A percentile compares a stretch with the other conserved stretches of the same genome.
phyloP scores from a whole-genome alignment of 1,140 invertebrate species.

The Leptonema lineaticorne region DNA sequence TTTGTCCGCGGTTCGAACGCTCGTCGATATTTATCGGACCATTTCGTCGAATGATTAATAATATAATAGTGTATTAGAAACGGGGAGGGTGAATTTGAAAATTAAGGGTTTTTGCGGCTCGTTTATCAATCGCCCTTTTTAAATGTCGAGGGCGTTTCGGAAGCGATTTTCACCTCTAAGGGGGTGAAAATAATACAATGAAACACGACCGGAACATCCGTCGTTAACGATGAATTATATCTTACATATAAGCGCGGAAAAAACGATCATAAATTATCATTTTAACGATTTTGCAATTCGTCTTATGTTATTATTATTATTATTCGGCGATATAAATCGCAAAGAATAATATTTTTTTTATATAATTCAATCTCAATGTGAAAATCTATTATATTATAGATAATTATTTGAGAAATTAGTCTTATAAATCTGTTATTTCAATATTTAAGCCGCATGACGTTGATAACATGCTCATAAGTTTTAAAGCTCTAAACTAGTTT shows the following conservation, averaged over 20 bases:
- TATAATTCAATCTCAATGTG: no score
- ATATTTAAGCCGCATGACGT: no score
- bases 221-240: background rate
- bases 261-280: background rate
- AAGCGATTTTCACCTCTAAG: constrained; percentile 1
- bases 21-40: background rate
- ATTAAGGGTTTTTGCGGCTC: background rate
- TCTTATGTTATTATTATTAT: background rate
- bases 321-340: no score
- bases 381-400: no score
- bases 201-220: constrained; percentile 7
- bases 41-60: background rate
- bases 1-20: background rate
- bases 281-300: background rate
- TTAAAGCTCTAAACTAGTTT: no score
- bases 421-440: no score
- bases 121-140: constrained; percentile 6
- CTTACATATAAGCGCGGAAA: background rate
- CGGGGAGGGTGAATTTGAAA: background rate
- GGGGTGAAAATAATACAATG: constrained; percentile 4
- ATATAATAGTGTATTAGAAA: background rate
- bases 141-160: constrained; percentile 4
- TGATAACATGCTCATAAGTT: no score
- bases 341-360: no score
- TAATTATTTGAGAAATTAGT: no score